phyloP scores from a whole-genome alignment of 2,113 vertebrate genomes.

The Rhombomys opimus region DNA sequence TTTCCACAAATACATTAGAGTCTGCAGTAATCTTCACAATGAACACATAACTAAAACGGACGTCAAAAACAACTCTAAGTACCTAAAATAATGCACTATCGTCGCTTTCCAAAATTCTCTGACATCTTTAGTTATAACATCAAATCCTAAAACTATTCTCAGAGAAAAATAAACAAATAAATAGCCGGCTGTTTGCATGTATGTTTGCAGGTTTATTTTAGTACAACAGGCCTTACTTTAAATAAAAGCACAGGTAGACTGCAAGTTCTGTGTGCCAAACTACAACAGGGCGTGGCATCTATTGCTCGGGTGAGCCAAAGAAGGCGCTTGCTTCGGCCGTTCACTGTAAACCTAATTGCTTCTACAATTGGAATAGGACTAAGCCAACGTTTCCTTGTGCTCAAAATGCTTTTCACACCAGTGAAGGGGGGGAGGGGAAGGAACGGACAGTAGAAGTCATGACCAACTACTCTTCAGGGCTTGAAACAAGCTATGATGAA shows the following conservation, averaged over 20 bases:
- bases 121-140: slow-evolving; percentile 48
- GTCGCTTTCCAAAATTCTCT: slow-evolving; percentile 37
- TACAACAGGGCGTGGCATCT: slow-evolving; percentile 54
- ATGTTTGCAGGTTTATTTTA: neutral
- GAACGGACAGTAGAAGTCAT: neutral
- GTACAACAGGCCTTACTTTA: neutral
- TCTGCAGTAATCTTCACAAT: neutral
- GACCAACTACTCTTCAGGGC: slow-evolving; percentile 18
- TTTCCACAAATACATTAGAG: neutral
- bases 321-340: neutral
- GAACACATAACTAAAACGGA: neutral
- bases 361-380: slow-evolving; percentile 19
- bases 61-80: slow-evolving; percentile 58
- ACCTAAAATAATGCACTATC: slow-evolving; percentile 48
- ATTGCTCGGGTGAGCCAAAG: slow-evolving; percentile 11
- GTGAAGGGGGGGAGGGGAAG: fast-evolving
- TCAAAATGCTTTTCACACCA: slow-evolving; percentile 39
- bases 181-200: neutral
- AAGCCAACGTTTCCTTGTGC: slow-evolving; percentile 1
- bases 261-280: neutral
- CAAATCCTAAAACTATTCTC: slow-evolving; percentile 63
- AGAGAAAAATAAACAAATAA: neutral
- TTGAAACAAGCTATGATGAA: slow-evolving; percentile 1
- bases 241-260: slow-evolving; percentile 56
- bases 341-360: neutral